Conservation (phyloP, 1,140 invertebrate species). For the Brachionus calyciflorus region DNA sequence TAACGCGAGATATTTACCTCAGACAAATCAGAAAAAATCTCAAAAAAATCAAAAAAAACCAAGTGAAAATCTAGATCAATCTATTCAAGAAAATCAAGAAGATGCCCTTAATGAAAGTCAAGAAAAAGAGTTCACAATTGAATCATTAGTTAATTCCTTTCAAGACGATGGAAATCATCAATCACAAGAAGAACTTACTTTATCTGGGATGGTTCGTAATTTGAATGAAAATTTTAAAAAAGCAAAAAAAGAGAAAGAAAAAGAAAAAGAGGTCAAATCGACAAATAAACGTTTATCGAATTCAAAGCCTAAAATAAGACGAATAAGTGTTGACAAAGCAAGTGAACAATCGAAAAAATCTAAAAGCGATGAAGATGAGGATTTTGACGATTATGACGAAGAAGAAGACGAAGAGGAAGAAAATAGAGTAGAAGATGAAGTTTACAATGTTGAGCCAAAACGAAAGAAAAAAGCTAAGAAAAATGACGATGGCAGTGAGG, state of each 20-base stretch:
- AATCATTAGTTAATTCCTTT: not conserved
- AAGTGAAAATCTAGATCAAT: not conserved
- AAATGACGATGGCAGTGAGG: not conserved
- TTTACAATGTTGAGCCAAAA: no score
- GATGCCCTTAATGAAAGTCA: not conserved
- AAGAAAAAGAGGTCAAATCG: not conserved
- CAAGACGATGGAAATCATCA: not conserved
- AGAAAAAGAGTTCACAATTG: not conserved
- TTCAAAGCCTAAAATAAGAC: slow-evolving; percentile 13
- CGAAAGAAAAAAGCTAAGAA: not conserved
- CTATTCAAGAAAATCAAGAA: not conserved
- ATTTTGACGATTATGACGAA: not conserved
- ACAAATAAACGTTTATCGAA: no score
- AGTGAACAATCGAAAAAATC: not conserved
- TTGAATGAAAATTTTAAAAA: slow-evolving; percentile 27
- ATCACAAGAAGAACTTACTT: not conserved
- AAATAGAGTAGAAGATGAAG: no score
- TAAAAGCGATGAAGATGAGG: not conserved
- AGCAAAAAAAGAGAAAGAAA: slow-evolving; percentile 41
- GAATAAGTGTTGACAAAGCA: slow-evolving; percentile 1
- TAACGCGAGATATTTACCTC: not conserved
- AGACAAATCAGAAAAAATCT: not conserved
- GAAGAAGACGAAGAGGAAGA: not conserved
- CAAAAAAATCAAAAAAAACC: not conserved
- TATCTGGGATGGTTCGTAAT: slow-evolving; percentile 16